Percentiles rank a stretch among this genome's conserved stretches.
Evolutionary conservation across 2,113 vertebrate genomes (phyloP).

Genomic region (Dinomys branickii): DNA sequence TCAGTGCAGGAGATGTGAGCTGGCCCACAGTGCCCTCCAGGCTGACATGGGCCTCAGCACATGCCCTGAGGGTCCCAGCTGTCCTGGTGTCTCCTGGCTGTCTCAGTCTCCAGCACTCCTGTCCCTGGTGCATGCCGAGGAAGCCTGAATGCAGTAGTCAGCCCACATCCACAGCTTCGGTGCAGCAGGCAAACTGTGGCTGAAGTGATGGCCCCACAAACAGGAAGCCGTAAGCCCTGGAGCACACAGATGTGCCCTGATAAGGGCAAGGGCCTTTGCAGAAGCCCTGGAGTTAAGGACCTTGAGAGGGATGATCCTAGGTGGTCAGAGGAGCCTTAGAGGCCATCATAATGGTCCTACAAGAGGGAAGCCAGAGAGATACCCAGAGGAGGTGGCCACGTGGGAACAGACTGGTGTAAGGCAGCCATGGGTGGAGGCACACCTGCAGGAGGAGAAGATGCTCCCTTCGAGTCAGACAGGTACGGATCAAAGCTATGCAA

Average conservation of each 20-base stretch:
- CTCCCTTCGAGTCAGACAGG: background rate
- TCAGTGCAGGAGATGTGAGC: background rate
- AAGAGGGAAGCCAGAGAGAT: background rate
- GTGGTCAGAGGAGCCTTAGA: background rate
- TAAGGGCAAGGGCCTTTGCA: background rate
- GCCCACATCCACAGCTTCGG: too few species aligned
- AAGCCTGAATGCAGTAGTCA: too few species aligned
- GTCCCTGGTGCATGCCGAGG: too few species aligned
- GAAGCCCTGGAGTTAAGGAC: background rate
- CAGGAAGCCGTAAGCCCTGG: background rate
- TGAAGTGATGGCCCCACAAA: background rate
- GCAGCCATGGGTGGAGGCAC: fast-evolving
- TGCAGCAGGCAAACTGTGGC: background rate
- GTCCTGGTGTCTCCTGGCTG: background rate
- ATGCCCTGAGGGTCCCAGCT: background rate
- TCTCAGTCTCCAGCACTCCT: too few species aligned
- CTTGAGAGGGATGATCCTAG: background rate
- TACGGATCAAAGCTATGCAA: background rate
- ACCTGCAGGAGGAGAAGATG: background rate
- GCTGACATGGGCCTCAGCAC: background rate
- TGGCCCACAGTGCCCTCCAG: background rate
- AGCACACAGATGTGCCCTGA: background rate
- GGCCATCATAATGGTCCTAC: fast-evolving
- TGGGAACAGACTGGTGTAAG: fast-evolving
- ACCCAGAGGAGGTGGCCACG: too few species aligned